phyloP scores from a whole-genome alignment of 2,797 vertebrate genomes.

The Sciaenops ocellatus region DNA sequence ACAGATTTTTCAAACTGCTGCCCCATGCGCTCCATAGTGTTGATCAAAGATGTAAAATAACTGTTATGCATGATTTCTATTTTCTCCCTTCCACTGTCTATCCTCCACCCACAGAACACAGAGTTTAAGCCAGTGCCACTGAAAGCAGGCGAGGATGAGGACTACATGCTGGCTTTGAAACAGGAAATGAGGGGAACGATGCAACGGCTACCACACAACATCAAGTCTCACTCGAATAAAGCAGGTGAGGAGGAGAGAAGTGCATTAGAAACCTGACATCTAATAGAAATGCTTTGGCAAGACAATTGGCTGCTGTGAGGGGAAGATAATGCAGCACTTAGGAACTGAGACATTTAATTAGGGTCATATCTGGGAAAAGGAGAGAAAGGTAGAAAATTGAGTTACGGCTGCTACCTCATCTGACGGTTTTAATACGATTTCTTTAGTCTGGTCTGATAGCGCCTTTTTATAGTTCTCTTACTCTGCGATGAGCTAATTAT shows the following conservation, averaged over 20 bases:
- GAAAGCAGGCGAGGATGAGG: constrained; percentile 89
- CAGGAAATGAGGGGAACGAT: constrained; percentile 91
- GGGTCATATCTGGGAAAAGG: constrained; percentile 40
- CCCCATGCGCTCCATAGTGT: background rate
- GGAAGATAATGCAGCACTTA: constrained; percentile 72
- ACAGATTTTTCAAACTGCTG: background rate
- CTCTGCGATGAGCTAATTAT: constrained; percentile 9
- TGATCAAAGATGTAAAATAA: background rate
- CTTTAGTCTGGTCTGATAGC: constrained; percentile 7
- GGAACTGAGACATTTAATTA: constrained; percentile 62
- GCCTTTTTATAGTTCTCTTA: background rate
- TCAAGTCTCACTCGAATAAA: constrained; percentile 79
- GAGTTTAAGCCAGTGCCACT: constrained; percentile 92
- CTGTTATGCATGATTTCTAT: background rate
- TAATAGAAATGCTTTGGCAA: constrained; percentile 27
- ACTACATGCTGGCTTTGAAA: constrained; percentile 94
- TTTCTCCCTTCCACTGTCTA: background rate
- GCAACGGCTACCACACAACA: constrained; percentile 88
- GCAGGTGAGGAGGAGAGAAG: constrained; percentile 80
- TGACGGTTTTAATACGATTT: constrained; percentile 31
- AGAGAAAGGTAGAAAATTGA: constrained; percentile 44
- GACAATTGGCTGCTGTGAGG: constrained; percentile 31
- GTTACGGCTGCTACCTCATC: constrained; percentile 45
- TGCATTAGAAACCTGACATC: constrained; percentile 54
- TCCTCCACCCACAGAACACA: constrained; percentile 74